Evolutionary conservation across 2,113 vertebrate genomes (phyloP), one percentile per base, ranked within the genome.

Genomic region (Malurus cyaneus): DNA sequence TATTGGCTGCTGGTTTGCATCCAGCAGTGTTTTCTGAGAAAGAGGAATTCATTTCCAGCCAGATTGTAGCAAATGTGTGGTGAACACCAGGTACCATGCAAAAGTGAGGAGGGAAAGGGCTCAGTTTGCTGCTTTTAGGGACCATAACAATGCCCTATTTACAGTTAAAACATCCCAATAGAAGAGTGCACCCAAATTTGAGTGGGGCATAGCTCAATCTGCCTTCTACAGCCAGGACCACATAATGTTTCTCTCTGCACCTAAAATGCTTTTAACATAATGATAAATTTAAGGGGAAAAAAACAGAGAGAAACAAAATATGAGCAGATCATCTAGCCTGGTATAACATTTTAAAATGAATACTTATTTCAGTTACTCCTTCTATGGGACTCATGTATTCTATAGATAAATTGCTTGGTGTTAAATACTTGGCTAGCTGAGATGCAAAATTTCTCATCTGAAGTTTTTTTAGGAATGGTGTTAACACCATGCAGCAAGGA

Each of bases 1-100:
- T 86, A n/a, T 80, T 73, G 36, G 31, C 56, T 94, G 24, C 21
- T 94, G 18, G 56, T 92, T 95, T 96, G 53, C 41, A 80, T 80
- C 26, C 14, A 77, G 31, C 53, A 86, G 9, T 46, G 50, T 94
- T 78, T 93, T 64, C 80, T 62, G 23, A 86, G n/a, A 26, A 82
- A 36, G 42, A 61, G 12, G 59, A 59, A 79, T 85, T 82, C 13
- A 34, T 77, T 92, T 95, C 88, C 39, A 60, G 14, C 6, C 39
- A 31, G 65, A 60, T 66, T 17, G 7, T 18, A 36, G 59, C 70
- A 82, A 34, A 36, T 46, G 7, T 14, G 14, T 59, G 57, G 46
- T 20, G 46, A 71, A 15, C 26, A n/a, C 41, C 36, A 20, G 34
- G 18, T 5, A 52, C 15, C 17, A 9, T 13, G 56, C 31, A 13